These are phyloP conservation scores for Urophycis tenuis DNA, from an alignment of 2,797 vertebrate genomes.

Conservation along the genomic window DNA sequence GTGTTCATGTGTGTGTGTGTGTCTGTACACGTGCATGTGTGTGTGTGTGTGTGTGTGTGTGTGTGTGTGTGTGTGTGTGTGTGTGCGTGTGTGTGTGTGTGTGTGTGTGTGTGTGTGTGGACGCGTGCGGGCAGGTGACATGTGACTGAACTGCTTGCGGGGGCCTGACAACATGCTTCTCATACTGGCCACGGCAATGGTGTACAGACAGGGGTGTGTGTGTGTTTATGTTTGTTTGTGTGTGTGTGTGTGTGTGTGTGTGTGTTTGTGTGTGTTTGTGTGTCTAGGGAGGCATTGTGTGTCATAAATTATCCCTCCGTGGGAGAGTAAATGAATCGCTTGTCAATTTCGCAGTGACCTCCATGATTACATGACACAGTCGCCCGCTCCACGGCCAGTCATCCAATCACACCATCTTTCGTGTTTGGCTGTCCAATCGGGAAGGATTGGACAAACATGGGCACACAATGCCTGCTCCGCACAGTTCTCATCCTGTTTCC, in stretches of 20 bases:
- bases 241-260: background rate
- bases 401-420: background rate
- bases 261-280: background rate
- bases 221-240: background rate
- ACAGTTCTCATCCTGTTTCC: background rate
- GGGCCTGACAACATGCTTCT: background rate
- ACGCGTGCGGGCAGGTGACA: background rate
- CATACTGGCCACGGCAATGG: background rate
- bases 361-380: background rate
- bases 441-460: constrained; percentile 3
- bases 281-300: background rate
- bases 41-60: too few relatives aligned
- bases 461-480: background rate
- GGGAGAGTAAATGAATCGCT: constrained; percentile 5
- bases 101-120: background rate
- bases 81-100: too few relatives aligned
- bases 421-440: background rate
- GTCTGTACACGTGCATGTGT: too few relatives aligned
- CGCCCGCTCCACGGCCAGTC: background rate
- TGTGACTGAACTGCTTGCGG: background rate
- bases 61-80: too few relatives aligned
- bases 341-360: background rate
- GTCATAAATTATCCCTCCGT: background rate
- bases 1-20: too few relatives aligned
- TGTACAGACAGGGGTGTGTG: background rate